Evolutionary conservation across 1,140 invertebrate genomes (phyloP), one percentile per base, ranked within the genome.

Genomic region (Drosophila biarmipes): DNA sequence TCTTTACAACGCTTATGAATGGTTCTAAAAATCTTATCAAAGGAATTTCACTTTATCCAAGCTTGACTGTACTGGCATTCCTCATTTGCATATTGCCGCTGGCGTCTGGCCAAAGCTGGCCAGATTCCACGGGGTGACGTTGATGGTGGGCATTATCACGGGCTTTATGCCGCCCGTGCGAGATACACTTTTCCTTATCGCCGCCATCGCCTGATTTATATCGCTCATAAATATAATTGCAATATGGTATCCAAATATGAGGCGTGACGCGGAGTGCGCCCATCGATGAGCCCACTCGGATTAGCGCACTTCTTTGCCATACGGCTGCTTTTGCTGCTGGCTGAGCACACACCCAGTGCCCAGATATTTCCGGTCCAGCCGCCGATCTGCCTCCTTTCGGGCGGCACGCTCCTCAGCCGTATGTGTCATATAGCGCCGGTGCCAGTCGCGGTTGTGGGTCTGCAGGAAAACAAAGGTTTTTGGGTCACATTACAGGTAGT

Each of bases 111-210:
- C n/a, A 58, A 12, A 49, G 71, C 67, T 43, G 56, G 46, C 34
- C 42, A 69, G 67, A 42, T 42, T 56, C 45, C 54, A 35, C 31
- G 43, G 31, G 43, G 31, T 45, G 58, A 56, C 74, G 52, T 69
- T 76, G 52, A 64, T 61, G 57, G 43, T 51, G 46, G 64, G 38
- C 80, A 78, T 78, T 84, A 72, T 62, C 61, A 84, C 64, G 48
- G 43, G 46, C 40, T 80, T 85, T 68, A 85, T 73, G 51, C 51
- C 38, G 40, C 5, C 43, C 37, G 53, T 80, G 80, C 76, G 80
- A 80, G 72, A 62, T 76, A 62, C 46, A 64, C 43, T 57, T 82
- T 80, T 85, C 51, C 77, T 66, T 77, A 80, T 73, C 58, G 80
- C 27, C 43, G 42, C 37, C 21, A 37, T 31, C n/a, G 59, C 1